Base-by-base conservation (phyloP, 1,140 invertebrate genomes). In the Sycobia sp. region DNA sequence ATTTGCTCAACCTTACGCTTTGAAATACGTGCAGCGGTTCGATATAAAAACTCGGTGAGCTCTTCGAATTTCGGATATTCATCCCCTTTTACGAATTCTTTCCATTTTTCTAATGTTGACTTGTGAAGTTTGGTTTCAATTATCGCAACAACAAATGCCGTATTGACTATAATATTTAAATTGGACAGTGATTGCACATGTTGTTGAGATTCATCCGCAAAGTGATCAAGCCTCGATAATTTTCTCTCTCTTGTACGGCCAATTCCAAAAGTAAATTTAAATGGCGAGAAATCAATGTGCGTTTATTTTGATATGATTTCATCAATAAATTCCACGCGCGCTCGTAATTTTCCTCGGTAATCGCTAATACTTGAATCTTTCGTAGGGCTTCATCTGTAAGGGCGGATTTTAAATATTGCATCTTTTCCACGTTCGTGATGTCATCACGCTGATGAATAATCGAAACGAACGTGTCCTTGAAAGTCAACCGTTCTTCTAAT, bases 171-270 rank as follows among this genome's bases (percentile, higher is more conserved):
- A 13, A 44, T 18, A 14, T 39, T 39, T 14, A 57, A 27, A 4
- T 16, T 25, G 2, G 39, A 22, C 10, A 57, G 20, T 2, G n/a
- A 50, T 20, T 25, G 13, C 22, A 50, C 10, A 50, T 50, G 47
- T 22, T 50, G 47, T 23, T 50, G 47, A 4, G 43, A 44, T 36
- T 57, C 41, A 47, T 57, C 55, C 13, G 55, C 55, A 57, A 25
- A 2, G 39, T 20, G n/a, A 57, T 47, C 23, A 57, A 46, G 5
- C 55, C 55, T 18, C 25, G 14, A 18, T 25, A 44, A 46, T 16
- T 43, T 46, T 57, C 55, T n/a, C n/a, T n/a, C n/a, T n/a, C n/a
- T n/a, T n/a, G n/a, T n/a, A n/a, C n/a, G n/a, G n/a, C n/a, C n/a
- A 34, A 34, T 34, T 11, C 11, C 11, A 34, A 39, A 14, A 55